These are phyloP conservation scores for Ochotona curzoniae DNA, from an alignment of 2,113 vertebrate species.

Conservation along the genomic window DNA sequence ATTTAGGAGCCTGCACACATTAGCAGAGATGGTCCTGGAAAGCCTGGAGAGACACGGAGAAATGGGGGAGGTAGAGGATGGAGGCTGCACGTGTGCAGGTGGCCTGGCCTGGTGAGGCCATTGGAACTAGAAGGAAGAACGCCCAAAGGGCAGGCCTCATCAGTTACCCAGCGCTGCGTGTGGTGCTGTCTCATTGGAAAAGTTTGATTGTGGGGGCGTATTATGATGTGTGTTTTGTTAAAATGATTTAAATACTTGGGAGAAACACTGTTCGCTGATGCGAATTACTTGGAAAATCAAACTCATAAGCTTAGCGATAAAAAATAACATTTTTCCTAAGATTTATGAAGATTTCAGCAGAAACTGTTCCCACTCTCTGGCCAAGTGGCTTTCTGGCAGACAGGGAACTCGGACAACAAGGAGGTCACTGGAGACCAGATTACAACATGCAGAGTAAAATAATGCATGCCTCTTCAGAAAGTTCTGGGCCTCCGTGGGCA, in stretches of 20 bases:
- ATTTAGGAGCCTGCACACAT: not conserved
- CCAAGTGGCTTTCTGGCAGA: not conserved
- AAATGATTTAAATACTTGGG: not conserved
- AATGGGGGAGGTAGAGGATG: not conserved
- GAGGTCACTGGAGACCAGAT: not conserved
- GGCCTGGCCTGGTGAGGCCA: not conserved
- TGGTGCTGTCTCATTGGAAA: not conserved
- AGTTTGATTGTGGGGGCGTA: not conserved
- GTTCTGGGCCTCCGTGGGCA: not conserved
- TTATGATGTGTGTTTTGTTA: not conserved
- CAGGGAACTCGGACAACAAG: not conserved
- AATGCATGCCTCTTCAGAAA: not conserved
- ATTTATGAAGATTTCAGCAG: not conserved
- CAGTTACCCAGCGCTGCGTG: not conserved
- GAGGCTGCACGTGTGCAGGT: not conserved
- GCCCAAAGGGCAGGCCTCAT: not conserved
- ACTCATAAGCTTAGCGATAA: not conserved
- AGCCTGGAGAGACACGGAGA: not conserved
- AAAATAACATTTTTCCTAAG: slow-evolving; percentile 1
- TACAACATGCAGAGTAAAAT: not conserved
- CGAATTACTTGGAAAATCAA: slow-evolving; percentile 10
- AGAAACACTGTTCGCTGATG: not conserved
- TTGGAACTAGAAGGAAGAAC: no score
- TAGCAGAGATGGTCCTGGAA: not conserved
- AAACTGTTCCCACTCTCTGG: not conserved